A percentile compares a stretch with the other conserved stretches of the same genome.
These are phyloP conservation scores for Abrostola triplasia DNA, from an alignment of 2,888 invertebrate species.

Conservation along the genomic window DNA sequence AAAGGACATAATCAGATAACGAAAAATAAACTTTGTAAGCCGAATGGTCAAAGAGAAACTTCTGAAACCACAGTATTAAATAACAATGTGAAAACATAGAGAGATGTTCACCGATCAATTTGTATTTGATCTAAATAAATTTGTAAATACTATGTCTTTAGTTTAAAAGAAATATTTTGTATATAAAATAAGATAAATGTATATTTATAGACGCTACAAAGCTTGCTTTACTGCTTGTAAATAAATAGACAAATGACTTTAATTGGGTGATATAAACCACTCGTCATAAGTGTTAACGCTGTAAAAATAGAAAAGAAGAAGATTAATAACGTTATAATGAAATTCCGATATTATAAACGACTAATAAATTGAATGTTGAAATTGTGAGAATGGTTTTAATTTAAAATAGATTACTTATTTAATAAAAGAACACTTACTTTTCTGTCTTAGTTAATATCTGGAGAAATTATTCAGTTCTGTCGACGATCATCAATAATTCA, in stretches of 20 bases:
- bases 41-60: slow-evolving; percentile 36
- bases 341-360: slow-evolving; percentile 59
- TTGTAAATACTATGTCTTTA: slow-evolving; percentile 55
- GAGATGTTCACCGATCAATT: slow-evolving; percentile 36
- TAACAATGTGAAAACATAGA: slow-evolving; percentile 21
- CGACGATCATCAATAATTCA: slow-evolving; percentile 42
- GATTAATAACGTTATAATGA: slow-evolving; percentile 51
- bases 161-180: slow-evolving; percentile 53
- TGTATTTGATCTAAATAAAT: slow-evolving; percentile 33
- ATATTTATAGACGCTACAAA: slow-evolving; percentile 57
- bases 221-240: slow-evolving; percentile 65
- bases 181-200: slow-evolving; percentile 57
- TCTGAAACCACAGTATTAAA: slow-evolving; percentile 22
- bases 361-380: slow-evolving; percentile 70
- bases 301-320: slow-evolving; percentile 53
- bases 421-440: slow-evolving; percentile 16
- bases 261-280: slow-evolving; percentile 40
- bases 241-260: slow-evolving; percentile 54
- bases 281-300: slow-evolving; percentile 34
- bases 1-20: slow-evolving; percentile 14
- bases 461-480: slow-evolving; percentile 33
- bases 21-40: slow-evolving; percentile 23
- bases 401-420: background rate
- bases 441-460: slow-evolving; percentile 25
- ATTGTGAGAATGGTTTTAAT: slow-evolving; percentile 42